Evolutionary conservation across 2,888 invertebrate species (phyloP).

Genomic region (Neoscelio sp.): DNA sequence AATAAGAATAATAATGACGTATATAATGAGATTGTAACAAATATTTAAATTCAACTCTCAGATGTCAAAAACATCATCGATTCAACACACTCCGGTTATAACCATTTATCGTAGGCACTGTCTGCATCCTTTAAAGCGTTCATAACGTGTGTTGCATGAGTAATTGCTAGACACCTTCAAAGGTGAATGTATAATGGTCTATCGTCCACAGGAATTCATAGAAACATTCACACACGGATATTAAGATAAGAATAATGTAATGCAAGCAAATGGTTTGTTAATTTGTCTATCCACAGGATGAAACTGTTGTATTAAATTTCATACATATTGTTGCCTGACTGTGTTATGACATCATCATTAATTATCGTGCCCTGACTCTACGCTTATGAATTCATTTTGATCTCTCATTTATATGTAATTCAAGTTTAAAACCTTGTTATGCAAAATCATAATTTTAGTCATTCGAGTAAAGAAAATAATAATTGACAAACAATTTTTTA

Average conservation of each 20-base stretch:
- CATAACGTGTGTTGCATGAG: conserved; percentile 73
- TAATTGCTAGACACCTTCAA: conserved; percentile 67
- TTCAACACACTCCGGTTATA: conserved; percentile 78
- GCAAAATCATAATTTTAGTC: too few species aligned
- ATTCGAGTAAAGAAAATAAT: too few species aligned
- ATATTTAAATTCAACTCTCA: conserved; percentile 24
- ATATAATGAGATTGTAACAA: conserved; percentile 8
- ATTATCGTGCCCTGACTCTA: conserved; percentile 10
- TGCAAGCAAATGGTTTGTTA: conserved; percentile 31
- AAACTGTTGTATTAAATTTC: conserved; percentile 11
- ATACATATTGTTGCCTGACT: conserved; percentile 1
- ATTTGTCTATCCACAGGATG: conserved; percentile 15
- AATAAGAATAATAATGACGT: conserved; percentile 13
- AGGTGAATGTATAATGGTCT: conserved; percentile 64
- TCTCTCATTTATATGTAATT: not conserved
- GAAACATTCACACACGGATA: conserved; percentile 47
- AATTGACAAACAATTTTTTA: too few species aligned
- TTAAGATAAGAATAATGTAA: conserved; percentile 47
- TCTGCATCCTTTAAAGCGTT: conserved; percentile 77
- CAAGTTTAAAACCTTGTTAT: too few species aligned
- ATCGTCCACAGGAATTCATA: conserved; percentile 57
- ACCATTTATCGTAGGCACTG: conserved; percentile 78
- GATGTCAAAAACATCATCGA: conserved; percentile 74
- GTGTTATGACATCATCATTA: conserved; percentile 14
- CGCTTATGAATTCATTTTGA: conserved; percentile 2